A percentile compares a stretch with the other conserved stretches of the same genome.
phyloP scores from a whole-genome alignment of 1,140 invertebrate species.

The Asobara japonica region DNA sequence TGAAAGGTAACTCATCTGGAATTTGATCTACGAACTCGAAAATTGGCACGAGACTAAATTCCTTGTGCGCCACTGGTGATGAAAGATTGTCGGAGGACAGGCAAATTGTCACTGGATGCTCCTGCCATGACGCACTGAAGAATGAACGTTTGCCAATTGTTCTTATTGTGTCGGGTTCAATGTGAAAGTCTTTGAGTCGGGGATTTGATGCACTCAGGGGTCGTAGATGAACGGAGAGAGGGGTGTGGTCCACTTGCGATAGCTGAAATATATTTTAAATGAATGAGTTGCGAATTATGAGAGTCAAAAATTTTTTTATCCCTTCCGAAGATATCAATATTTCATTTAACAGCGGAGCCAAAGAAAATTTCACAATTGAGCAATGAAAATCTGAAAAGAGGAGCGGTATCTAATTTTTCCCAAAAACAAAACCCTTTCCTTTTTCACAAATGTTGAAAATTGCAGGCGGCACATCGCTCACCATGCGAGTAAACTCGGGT shows the following conservation, averaged over 20 bases:
- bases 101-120: conserved; percentile 77
- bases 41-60: conserved; percentile 75
- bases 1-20: conserved; percentile 68
- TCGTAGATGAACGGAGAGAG: conserved; percentile 72
- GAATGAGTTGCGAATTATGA: not conserved
- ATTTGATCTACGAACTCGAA: conserved; percentile 82
- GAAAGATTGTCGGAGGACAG: conserved; percentile 72
- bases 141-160: conserved; percentile 77
- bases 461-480: too few relatives aligned
- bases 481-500: too few relatives aligned
- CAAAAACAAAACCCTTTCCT: too few relatives aligned
- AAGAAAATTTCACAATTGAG: too few relatives aligned
- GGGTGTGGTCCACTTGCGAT: conserved; percentile 75
- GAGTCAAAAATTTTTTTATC: not conserved
- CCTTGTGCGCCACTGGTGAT: conserved; percentile 56
- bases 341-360: too few relatives aligned
- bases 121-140: conserved; percentile 76
- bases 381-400: too few relatives aligned
- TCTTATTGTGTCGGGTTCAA: conserved; percentile 68
- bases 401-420: too few relatives aligned
- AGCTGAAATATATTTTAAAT: not conserved
- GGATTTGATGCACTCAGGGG: conserved; percentile 78
- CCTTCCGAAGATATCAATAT: not conserved
- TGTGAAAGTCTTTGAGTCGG: conserved; percentile 75
- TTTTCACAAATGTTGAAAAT: too few relatives aligned